phyloP scores from a whole-genome alignment of 2,888 invertebrate species.

The Eupithecia pulchellata region DNA sequence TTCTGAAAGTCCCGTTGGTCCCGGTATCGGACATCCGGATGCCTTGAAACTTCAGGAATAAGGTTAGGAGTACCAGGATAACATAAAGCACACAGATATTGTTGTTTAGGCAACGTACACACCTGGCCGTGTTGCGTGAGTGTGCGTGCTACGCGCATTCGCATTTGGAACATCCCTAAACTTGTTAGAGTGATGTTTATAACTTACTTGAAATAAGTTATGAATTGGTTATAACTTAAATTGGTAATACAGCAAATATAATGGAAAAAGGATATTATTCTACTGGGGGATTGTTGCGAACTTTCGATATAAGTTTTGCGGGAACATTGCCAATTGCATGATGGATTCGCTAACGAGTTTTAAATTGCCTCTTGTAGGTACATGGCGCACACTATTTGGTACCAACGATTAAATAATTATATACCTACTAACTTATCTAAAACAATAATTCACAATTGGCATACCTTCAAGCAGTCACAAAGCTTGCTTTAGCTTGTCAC shows the following conservation, averaged over 20 bases:
- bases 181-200: slow-evolving; percentile 30
- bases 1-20: slow-evolving; percentile 13
- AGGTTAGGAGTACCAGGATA: slow-evolving; percentile 80
- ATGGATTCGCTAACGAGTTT: slow-evolving; percentile 21
- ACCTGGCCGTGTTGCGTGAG: slow-evolving; percentile 41
- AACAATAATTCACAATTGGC: too few relatives aligned
- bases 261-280: slow-evolving; percentile 20
- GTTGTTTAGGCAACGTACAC: slow-evolving; percentile 42
- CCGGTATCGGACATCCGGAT: slow-evolving; percentile 43
- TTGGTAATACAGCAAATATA: slow-evolving; percentile 30
- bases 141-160: slow-evolving; percentile 51
- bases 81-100: slow-evolving; percentile 54
- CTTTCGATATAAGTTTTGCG: slow-evolving; percentile 14
- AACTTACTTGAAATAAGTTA: slow-evolving; percentile 28
- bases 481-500: too few relatives aligned
- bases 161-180: slow-evolving; percentile 35
- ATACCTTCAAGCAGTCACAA: too few relatives aligned
- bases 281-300: slow-evolving; percentile 14
- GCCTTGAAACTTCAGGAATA: slow-evolving; percentile 83
- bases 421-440: too few relatives aligned
- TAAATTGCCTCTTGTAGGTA: slow-evolving; percentile 5
- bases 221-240: slow-evolving; percentile 33
- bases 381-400: not conserved
- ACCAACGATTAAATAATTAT: not conserved
- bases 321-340: slow-evolving; percentile 9